Base-by-base conservation (phyloP, 2,888 invertebrate species). In the Parnassius glacialis region DNA sequence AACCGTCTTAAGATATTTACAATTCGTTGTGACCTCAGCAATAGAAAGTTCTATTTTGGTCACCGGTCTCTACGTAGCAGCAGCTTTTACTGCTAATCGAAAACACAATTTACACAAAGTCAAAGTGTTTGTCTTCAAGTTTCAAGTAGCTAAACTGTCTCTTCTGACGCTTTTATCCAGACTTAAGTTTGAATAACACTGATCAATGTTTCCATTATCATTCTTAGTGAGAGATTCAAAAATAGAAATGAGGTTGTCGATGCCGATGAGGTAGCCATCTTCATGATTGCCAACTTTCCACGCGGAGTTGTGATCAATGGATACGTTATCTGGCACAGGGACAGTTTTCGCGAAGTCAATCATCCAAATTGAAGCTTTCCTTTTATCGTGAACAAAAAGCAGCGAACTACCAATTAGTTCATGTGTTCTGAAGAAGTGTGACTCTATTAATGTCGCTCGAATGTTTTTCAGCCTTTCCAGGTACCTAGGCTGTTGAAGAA, bases 331-430 rank as follows among this genome's bases (percentile, higher is more conserved):
- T 0, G 97, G 97, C 47, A 98, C 92, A 12, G 94, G 94, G 53
- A 97, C 93, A 0, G 98, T 98, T 90, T 99, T 99, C 55, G 99
- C 98, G 81, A 99, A 99, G 87, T 99, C 99, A 70, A 99, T 99
- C 92, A 99, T 94, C 99, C 99, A 99, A 12, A 98, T 95, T 66
- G 96, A 97, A 42, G 98, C 97, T 79, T 95, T 95, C 69, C 94
- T 93, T 61, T 94, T 93, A 84, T 99, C 98, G 90, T 98, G 98
- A 59, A 99, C 97, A 82, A 99, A 97, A 62, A 99, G 93, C 64
- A 99, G 90, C 34, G 98, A 98, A 84, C 98, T 98, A 67, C 98
- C 97, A 73, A 98, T 97, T 56, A 98, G 94, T 93, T 99, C 99
- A 86, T 99, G 99, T 10, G 94, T 93, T 73, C 94, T 94, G 91